Evolutionary conservation across 2,888 invertebrate genomes (phyloP).

Genomic region (Lithophane leautieri): DNA sequence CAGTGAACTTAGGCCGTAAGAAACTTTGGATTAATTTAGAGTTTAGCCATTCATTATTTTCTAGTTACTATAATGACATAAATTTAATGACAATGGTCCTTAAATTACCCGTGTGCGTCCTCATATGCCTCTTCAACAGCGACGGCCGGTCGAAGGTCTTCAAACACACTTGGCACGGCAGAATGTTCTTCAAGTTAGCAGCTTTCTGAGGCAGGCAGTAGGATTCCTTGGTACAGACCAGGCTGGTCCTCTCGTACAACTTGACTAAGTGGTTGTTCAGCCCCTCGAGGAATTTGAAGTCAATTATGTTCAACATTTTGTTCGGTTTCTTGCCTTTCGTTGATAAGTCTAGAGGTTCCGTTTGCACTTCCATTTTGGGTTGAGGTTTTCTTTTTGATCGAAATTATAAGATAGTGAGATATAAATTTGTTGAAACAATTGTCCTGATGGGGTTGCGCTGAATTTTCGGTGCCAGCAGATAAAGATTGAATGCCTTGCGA

Average conservation of each 20-base stretch:
- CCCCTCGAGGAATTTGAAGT: slow-evolving; percentile 84
- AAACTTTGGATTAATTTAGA: neutral
- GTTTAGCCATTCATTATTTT: neutral
- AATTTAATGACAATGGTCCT: neutral
- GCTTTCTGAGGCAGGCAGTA: slow-evolving; percentile 66
- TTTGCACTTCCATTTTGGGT: slow-evolving; percentile 79
- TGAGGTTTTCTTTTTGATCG: neutral
- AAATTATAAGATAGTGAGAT: neutral
- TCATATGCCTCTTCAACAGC: slow-evolving; percentile 91
- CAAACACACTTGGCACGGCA: slow-evolving; percentile 91
- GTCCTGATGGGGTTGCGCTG: too few relatives aligned
- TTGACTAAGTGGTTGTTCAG: slow-evolving; percentile 84
- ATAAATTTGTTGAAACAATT: neutral
- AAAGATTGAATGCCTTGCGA: neutral
- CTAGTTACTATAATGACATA: neutral
- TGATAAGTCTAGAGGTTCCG: slow-evolving; percentile 85
- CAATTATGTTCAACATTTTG: slow-evolving; percentile 79
- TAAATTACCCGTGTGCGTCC: slow-evolving; percentile 92
- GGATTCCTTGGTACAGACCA: slow-evolving; percentile 70
- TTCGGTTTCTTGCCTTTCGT: slow-evolving; percentile 72
- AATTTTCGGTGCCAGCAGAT: neutral
- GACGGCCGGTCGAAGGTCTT: slow-evolving; percentile 93
- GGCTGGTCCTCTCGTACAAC: slow-evolving; percentile 82
- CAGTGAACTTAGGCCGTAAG: neutral
- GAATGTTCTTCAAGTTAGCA: slow-evolving; percentile 77